Percentiles rank a stretch among this genome's conserved stretches.
These are phyloP conservation scores for Pollicipes pollicipes DNA, from an alignment of 1,140 invertebrate species.

Conservation along the genomic window DNA sequence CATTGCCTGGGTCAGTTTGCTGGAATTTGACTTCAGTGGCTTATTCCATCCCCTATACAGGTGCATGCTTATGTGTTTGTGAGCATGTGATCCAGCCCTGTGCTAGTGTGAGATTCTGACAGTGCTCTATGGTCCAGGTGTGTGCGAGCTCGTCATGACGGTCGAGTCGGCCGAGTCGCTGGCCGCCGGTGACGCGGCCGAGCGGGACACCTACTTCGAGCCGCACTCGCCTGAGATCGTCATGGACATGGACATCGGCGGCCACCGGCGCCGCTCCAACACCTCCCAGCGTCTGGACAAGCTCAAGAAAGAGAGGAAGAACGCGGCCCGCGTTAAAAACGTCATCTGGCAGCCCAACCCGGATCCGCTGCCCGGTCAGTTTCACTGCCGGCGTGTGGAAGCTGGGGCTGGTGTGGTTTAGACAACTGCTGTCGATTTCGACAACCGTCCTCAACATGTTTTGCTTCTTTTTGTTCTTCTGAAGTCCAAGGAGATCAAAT, in stretches of 20 bases:
- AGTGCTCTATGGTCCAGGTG: too few relatives aligned
- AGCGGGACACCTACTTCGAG: background rate
- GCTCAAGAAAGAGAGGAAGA: slow-evolving; percentile 63
- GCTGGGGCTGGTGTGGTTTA: too few relatives aligned
- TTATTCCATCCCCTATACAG: too few relatives aligned
- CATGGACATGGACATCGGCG: slow-evolving; percentile 48
- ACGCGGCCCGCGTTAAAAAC: slow-evolving; percentile 31
- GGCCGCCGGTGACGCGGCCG: slow-evolving; percentile 7
- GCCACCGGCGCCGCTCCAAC: slow-evolving; percentile 62
- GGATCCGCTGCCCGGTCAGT: slow-evolving; percentile 13
- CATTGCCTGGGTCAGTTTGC: too few relatives aligned
- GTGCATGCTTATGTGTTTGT: too few relatives aligned
- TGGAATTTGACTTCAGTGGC: too few relatives aligned
- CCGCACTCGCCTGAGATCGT: slow-evolving; percentile 8
- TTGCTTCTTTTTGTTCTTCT: too few relatives aligned
- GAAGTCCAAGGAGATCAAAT: too few relatives aligned
- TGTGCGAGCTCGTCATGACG: slow-evolving; percentile 59
- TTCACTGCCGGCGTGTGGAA: background rate
- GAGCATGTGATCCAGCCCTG: too few relatives aligned
- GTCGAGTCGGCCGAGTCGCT: slow-evolving; percentile 45
- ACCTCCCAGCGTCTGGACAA: slow-evolving; percentile 76
- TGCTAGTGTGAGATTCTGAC: too few relatives aligned
- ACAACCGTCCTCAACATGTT: too few relatives aligned
- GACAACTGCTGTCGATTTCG: too few relatives aligned
- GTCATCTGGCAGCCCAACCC: slow-evolving; percentile 29